Conservation (phyloP, 2,888 invertebrate species). For the Vandiemenella viatica region DNA sequence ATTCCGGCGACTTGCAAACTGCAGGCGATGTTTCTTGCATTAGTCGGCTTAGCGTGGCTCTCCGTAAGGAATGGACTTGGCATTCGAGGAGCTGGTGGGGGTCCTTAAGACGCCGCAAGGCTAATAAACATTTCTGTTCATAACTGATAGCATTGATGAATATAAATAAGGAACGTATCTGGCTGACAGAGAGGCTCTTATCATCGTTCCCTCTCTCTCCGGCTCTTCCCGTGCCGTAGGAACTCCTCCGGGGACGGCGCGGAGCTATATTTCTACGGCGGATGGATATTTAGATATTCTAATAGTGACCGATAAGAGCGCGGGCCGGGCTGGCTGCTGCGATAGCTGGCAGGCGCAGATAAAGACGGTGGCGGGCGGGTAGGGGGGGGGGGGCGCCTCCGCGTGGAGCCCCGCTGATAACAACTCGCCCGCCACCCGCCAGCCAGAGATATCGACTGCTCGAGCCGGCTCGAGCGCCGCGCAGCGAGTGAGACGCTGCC, state of each 20-base stretch:
- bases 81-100: no score
- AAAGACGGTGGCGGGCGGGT: conserved; percentile 7
- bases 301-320: conserved; percentile 24
- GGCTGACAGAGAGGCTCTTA: no score
- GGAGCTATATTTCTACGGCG: conserved; percentile 18
- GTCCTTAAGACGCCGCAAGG: conserved; percentile 13
- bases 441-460: conserved; percentile 12
- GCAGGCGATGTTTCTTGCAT: not conserved
- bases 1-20: no score
- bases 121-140: conserved; percentile 19
- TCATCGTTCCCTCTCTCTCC: not conserved
- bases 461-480: not conserved
- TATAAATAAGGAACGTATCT: conserved; percentile 20
- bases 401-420: conserved; percentile 13
- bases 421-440: conserved; percentile 11
- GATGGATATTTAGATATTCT: conserved; percentile 27
- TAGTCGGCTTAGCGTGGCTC: conserved; percentile 18
- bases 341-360: conserved; percentile 7
- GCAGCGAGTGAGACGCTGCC: not conserved
- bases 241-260: conserved; percentile 5
- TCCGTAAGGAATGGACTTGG: conserved; percentile 22
- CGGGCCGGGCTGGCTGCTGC: conserved; percentile 1
- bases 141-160: conserved; percentile 19
- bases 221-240: not conserved
- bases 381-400: conserved; percentile 3